Percentiles rank a stretch among this genome's conserved stretches.
Conservation (phyloP, 2,888 invertebrate species). For the Protonemura montana region DNA sequence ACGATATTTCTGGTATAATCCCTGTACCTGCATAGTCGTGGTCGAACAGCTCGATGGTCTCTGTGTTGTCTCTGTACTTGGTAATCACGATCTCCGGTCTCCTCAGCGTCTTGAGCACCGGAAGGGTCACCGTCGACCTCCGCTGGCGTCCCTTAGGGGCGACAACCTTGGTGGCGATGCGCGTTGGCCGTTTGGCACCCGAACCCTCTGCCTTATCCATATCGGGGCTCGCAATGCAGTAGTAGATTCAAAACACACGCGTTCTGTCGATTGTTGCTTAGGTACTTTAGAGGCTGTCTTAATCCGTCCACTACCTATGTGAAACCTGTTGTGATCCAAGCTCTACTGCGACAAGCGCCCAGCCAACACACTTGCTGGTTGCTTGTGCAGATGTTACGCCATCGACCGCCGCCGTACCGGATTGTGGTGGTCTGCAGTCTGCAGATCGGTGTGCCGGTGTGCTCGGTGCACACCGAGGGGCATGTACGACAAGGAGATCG, state of each 20-base stretch:
- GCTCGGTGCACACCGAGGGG: neutral
- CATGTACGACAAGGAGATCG: neutral
- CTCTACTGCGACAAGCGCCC: neutral
- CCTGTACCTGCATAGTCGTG: slow-evolving; percentile 39
- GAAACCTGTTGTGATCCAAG: neutral
- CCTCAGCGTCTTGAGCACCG: neutral
- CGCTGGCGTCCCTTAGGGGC: neutral
- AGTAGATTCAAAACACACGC: neutral
- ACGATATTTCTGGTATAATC: neutral
- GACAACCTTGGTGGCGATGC: neutral
- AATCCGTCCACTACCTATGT: neutral
- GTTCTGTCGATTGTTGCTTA: neutral
- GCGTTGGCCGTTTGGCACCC: slow-evolving; percentile 30
- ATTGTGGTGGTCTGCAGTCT: neutral
- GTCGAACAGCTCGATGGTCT: slow-evolving; percentile 32
- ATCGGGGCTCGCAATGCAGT: no score
- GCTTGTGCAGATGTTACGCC: neutral
- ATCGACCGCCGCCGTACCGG: neutral
- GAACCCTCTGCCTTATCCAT: neutral
- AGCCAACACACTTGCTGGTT: neutral
- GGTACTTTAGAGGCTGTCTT: neutral
- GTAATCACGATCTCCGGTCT: slow-evolving; percentile 35
- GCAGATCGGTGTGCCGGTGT: neutral
- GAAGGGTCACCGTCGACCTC: slow-evolving; percentile 30
- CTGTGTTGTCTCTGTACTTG: slow-evolving; percentile 27